A percentile compares a stretch with the other conserved stretches of the same genome.
Evolutionary conservation across 1,140 invertebrate genomes (phyloP).

Genomic region (Cecropterus lyciades): DNA sequence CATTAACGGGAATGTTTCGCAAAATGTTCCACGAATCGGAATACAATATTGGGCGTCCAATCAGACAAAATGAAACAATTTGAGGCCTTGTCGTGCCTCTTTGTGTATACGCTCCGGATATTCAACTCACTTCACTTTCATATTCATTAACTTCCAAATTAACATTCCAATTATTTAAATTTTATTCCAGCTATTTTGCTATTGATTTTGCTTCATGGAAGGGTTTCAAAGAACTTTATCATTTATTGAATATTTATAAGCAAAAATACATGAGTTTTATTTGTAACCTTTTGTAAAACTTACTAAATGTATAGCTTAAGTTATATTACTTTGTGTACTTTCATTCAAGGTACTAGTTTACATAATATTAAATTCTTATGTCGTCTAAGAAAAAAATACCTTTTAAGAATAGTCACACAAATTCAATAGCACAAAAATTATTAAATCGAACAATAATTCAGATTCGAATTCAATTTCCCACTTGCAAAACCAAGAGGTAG

Average conservation of each 20-base stretch:
- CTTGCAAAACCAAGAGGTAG: slow-evolving; percentile 6
- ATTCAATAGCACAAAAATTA: slow-evolving; percentile 2
- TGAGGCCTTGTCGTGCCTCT: slow-evolving; percentile 33
- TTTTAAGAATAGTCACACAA: too few species aligned
- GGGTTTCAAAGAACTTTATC: not conserved
- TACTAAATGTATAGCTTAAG: too few species aligned
- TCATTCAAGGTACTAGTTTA: too few species aligned
- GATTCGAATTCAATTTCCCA: slow-evolving; percentile 30
- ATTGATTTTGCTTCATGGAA: not conserved
- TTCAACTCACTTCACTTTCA: slow-evolving; percentile 28
- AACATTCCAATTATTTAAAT: slow-evolving; percentile 22
- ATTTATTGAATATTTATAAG: too few species aligned
- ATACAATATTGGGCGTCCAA: slow-evolving; percentile 55
- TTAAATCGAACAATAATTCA: slow-evolving; percentile 29
- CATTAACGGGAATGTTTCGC: slow-evolving; percentile 31
- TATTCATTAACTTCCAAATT: slow-evolving; percentile 33
- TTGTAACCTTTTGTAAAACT: too few species aligned
- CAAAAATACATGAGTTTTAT: too few species aligned
- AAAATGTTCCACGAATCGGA: slow-evolving; percentile 45
- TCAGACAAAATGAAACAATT: slow-evolving; percentile 56
- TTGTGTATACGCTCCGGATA: slow-evolving; percentile 23
- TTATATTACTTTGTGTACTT: too few species aligned
- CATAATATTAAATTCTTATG: too few species aligned
- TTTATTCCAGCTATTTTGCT: slow-evolving; percentile 24
- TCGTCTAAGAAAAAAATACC: too few species aligned